Evolutionary conservation across 2,888 invertebrate genomes (phyloP).

Genomic region (Bursaphelenchus okinawaensis): DNA sequence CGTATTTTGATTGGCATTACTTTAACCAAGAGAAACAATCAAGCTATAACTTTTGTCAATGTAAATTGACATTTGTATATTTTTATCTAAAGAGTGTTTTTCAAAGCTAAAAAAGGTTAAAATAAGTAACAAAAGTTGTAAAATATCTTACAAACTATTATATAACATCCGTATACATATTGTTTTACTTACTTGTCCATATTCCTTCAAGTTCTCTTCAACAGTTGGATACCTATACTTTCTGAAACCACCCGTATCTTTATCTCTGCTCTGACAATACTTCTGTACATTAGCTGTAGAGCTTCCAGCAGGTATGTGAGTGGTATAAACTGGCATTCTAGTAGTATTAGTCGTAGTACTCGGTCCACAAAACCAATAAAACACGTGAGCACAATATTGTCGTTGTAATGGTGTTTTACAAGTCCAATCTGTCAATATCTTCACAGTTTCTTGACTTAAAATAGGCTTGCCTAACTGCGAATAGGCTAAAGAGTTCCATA

Average conservation of each 20-base stretch:
- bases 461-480: not conserved
- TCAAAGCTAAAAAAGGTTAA: no score
- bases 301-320: conserved; percentile 8
- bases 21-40: not conserved
- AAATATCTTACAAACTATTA: no score
- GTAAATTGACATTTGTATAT: no score
- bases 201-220: not conserved
- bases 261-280: not conserved
- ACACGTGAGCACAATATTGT: not conserved
- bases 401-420: not conserved
- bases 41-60: not conserved
- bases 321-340: conserved; percentile 9
- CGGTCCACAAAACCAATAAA: not conserved
- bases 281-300: conserved; percentile 7
- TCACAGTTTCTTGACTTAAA: not conserved
- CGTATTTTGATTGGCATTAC: no score
- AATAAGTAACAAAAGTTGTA: no score
- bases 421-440: not conserved
- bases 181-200: not conserved
- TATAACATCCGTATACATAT: not conserved
- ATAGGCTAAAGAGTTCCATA: not conserved
- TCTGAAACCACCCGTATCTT: not conserved
- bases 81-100: no score
- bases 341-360: not conserved
- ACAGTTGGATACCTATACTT: not conserved